These are phyloP conservation scores for Nycticorax nycticorax DNA, from an alignment of 2,113 vertebrate species.

Conservation along the genomic window DNA sequence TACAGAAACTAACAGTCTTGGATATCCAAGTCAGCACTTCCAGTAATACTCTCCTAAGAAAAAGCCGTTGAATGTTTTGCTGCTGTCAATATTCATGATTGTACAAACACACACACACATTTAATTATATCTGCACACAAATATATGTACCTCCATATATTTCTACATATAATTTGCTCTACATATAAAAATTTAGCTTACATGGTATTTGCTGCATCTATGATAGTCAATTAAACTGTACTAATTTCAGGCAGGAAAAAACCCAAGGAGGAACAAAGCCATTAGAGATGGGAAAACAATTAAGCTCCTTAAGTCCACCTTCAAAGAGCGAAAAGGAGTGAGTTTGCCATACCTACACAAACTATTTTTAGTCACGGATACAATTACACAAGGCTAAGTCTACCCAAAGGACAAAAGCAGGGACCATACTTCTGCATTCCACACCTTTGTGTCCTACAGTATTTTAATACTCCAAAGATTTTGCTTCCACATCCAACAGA, in stretches of 20 bases:
- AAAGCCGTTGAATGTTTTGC: neutral
- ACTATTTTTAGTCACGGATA: constrained; percentile 25
- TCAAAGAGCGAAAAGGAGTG: neutral
- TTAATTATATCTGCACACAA: neutral
- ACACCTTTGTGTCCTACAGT: neutral
- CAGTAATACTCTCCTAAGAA: neutral
- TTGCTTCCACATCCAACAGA: neutral
- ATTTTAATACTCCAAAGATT: neutral
- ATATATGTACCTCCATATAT: neutral
- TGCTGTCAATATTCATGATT: neutral
- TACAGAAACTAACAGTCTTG: neutral
- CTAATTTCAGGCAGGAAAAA: neutral
- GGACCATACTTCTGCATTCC: neutral
- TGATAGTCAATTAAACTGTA: neutral
- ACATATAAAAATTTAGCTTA: neutral
- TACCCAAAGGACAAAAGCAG: neutral
- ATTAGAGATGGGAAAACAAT: neutral
- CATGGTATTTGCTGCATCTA: neutral
- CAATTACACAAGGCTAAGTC: neutral
- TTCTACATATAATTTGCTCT: neutral
- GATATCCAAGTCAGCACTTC: neutral
- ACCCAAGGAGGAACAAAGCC: neutral
- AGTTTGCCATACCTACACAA: neutral
- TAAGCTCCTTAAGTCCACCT: neutral
- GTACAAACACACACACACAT: neutral